phyloP scores from a whole-genome alignment of 2,113 vertebrate genomes.

The Pampusana beccarii region DNA sequence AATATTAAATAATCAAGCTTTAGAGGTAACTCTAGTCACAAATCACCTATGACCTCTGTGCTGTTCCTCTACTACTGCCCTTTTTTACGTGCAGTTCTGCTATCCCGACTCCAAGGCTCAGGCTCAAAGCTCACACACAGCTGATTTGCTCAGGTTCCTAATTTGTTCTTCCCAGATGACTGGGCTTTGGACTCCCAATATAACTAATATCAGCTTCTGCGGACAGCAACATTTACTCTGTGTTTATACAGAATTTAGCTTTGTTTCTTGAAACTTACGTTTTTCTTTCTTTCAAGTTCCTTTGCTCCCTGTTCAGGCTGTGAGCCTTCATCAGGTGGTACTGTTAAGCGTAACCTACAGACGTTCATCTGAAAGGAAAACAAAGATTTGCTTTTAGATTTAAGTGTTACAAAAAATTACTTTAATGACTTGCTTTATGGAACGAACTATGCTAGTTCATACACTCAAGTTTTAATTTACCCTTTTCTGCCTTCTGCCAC shows the following conservation, averaged over 20 bases:
- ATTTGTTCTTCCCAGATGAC: background rate
- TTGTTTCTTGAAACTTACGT: conserved; percentile 74
- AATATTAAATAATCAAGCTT: background rate
- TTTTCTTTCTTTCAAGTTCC: conserved; percentile 71
- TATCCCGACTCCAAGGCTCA: background rate
- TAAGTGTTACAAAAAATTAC: background rate
- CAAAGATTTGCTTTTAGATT: background rate
- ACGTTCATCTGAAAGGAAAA: conserved; percentile 81
- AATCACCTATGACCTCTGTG: background rate
- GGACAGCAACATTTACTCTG: background rate
- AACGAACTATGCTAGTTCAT: background rate
- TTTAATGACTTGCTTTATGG: background rate
- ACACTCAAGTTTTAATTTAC: background rate
- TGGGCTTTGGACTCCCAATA: background rate
- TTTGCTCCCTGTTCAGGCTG: conserved; percentile 69
- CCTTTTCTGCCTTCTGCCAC: background rate
- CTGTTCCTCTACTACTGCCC: background rate
- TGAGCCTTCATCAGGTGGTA: conserved; percentile 78
- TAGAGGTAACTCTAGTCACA: background rate
- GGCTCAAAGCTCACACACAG: background rate
- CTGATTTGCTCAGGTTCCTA: background rate
- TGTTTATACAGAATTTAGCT: background rate
- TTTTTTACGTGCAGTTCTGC: background rate
- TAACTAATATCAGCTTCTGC: background rate
- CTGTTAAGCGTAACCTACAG: conserved; percentile 87